Base-by-base conservation (phyloP, 1,140 invertebrate genomes). In the Gryon sp. region DNA sequence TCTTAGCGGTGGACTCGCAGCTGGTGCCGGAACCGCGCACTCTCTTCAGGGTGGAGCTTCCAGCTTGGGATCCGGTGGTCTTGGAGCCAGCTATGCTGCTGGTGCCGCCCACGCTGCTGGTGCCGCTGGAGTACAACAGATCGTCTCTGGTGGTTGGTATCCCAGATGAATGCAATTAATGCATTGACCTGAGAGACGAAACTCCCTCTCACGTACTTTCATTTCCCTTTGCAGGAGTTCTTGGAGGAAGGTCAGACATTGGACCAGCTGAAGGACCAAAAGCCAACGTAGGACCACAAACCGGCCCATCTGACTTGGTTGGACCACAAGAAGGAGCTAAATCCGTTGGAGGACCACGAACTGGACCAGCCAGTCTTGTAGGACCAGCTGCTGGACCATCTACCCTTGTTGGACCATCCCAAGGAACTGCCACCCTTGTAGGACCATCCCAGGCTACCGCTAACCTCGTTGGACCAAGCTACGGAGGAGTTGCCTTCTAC, bases 201-300 rank as follows among this genome's bases (percentile, higher is more conserved):
- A 7, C 22, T 24, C 7, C 7, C 7, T 7, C 3, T 24, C 7
- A 24, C 3, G 3, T 24, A 4, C 22, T 7, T 7, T 24, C 7
- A 24, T 24, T 65, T 20, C 7, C 11, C 18, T 41, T n/a, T 12
- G 36, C 24, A 87, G 86, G 87, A 84, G 87, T 89, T 48, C 80
- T 81, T 57, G 87, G 87, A 46, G 87, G 87, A 55, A 83, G 87
- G 78, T 86, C 87, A 60, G 87, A 89, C 86, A 86, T 89, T 78
- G 87, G 87, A 86, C 86, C 87, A 52, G 87, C 87, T 76, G 87
- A 89, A 77, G 87, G 87, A 85, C 87, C 87, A 72, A 89, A 88
- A 76, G 87, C 87, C 69, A 89, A 88, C 80, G 87, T 88, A 69
- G 87, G 87, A 89, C 87, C 87, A 57, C 87, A 89, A 62, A 84